These are phyloP conservation scores for Peromyscus nudipes DNA, from an alignment of 2,797 vertebrate species.

Conservation along the genomic window DNA sequence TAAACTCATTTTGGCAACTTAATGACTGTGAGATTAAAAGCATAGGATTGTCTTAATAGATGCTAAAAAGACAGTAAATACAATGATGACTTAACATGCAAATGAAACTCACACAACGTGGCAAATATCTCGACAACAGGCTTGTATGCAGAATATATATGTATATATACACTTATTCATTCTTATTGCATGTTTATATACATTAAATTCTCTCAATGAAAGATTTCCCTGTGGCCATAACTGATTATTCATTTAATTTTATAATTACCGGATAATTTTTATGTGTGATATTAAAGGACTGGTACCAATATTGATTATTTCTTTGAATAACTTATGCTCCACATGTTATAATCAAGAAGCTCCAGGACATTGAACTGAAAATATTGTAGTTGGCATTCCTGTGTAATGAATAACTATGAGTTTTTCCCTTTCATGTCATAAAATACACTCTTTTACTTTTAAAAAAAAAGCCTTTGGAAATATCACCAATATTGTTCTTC, in stretches of 20 bases:
- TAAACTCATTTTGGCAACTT: not conserved
- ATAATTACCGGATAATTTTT: not conserved
- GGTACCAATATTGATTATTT: not conserved
- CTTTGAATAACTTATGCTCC: not conserved
- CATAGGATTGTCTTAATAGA: not conserved
- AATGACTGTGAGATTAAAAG: constrained; percentile 2
- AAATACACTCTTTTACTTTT: not conserved
- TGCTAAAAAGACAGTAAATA: not conserved
- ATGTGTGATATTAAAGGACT: not conserved
- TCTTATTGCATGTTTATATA: not conserved
- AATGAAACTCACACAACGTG: not conserved
- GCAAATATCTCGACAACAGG: not conserved
- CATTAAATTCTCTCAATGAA: not conserved
- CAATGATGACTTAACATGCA: not conserved
- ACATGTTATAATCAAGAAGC: not conserved
- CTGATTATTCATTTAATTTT: not conserved
- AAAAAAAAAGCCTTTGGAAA: not conserved
- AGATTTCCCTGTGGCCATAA: not conserved
- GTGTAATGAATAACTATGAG: not conserved
- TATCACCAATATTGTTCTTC: not conserved
- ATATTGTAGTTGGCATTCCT: not conserved
- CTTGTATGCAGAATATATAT: not conserved
- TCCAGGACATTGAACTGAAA: not conserved
- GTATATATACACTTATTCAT: not conserved
- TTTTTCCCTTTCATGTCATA: not conserved